Evolutionary conservation across 2,797 vertebrate species (phyloP).

Genomic region (Tenualosa thibaudeaui): DNA sequence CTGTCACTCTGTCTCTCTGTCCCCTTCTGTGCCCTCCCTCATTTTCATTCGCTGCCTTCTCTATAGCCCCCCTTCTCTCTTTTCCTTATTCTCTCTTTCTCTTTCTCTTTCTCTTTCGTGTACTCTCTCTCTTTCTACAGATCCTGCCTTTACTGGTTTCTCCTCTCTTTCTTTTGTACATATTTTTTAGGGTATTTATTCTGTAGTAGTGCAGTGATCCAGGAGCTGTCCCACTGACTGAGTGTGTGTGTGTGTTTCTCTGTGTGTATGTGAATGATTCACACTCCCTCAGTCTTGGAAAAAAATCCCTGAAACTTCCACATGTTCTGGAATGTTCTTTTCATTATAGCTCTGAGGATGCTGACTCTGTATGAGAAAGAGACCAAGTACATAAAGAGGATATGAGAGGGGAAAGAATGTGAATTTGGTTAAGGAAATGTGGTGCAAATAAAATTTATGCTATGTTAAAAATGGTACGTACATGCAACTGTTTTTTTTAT

Average conservation of each 20-base stretch:
- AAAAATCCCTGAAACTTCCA: slow-evolving; percentile 11
- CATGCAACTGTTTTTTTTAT: neutral
- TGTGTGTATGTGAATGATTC: slow-evolving; percentile 17
- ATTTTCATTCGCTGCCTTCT: slow-evolving; percentile 13
- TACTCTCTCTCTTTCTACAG: slow-evolving; percentile 14
- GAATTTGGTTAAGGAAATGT: slow-evolving; percentile 5
- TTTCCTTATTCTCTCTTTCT: slow-evolving; percentile 33
- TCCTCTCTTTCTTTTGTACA: neutral
- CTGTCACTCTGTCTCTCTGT: slow-evolving; percentile 13
- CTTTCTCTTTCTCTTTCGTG: slow-evolving; percentile 33
- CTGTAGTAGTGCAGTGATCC: slow-evolving; percentile 22
- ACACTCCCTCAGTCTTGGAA: slow-evolving; percentile 18
- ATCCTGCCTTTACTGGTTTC: neutral
- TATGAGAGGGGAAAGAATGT: neutral
- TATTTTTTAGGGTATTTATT: slow-evolving; percentile 22
- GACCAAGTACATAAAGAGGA: neutral
- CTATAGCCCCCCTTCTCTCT: slow-evolving; percentile 17
- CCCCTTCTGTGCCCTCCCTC: slow-evolving; percentile 9
- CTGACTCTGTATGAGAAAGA: slow-evolving; percentile 11
- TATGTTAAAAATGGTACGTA: neutral
- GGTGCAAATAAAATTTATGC: neutral
- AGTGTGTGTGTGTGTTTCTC: neutral
- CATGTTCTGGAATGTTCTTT: slow-evolving; percentile 15
- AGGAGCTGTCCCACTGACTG: neutral
- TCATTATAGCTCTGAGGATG: neutral